Base-by-base conservation (phyloP, 2,113 vertebrate species). In the Heliornis fulica region DNA sequence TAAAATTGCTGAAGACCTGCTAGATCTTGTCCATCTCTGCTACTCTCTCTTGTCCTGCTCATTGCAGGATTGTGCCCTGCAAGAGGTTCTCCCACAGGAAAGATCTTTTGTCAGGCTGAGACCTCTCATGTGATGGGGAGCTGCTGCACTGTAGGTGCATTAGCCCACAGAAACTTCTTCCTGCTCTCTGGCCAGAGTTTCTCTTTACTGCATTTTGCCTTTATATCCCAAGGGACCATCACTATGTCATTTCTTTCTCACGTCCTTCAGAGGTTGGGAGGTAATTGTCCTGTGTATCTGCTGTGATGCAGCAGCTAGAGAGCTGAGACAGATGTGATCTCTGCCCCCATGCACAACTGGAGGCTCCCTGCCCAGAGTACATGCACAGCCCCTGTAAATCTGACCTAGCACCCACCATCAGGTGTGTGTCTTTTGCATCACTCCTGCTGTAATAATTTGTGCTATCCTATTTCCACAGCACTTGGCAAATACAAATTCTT, bases 371-470 rank as follows among this genome's bases (percentile, higher is more conserved):
- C 50, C 77, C 40, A 36, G 51, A 4, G 17, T 16, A 71, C 23
- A 23, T 9, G 29, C 70, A 29, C 43, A 38, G 32, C 2, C 23
- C 21, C 12, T 46, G 15, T 32, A 48, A 64, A 36, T 43, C 43
- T 0, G 0, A 6, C 29, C 38, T 31, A 65, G 11, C 41, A 31
- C 41, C n/a, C 8, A 1, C 9, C 6, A 4, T 41, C 34, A 22
- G 41, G 10, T 26, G 28, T 57, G 46, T n/a, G 65, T 29, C 38
- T 61, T 60, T 13, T 11, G 36, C 59, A 5, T 41, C 75, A 5
- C 16, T 85, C 1, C 0, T 45, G 54, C 65, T 91, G 9, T 21
- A 31, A 11, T 60, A 56, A 75, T 84, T 41, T 84, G 50, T 60
- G 18, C 32, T 57, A 15, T 26, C 25, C 56, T 66, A 15, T 61